phyloP scores from a whole-genome alignment of 2,113 vertebrate species.

The Ginglymostoma cirratum region DNA sequence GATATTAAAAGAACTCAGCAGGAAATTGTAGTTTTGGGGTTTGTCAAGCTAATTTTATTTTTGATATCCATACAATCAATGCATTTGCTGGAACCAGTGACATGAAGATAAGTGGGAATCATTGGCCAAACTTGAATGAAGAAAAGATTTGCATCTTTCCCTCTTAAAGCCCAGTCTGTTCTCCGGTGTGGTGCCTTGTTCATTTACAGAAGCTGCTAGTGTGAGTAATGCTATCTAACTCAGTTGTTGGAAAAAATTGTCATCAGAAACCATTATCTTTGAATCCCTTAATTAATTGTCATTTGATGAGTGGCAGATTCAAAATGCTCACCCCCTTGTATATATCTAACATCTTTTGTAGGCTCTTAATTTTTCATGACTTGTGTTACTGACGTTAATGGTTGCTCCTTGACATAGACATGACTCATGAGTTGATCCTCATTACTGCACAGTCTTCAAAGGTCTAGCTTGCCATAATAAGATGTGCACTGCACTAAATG shows the following conservation, averaged over 20 bases:
- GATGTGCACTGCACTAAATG: background rate
- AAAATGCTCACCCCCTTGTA: background rate
- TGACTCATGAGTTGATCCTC: conserved; percentile 2
- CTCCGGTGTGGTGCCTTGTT: background rate
- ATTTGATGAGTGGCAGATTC: background rate
- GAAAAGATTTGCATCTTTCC: background rate
- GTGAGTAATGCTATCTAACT: background rate
- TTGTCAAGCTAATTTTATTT: background rate
- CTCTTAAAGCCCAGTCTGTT: background rate
- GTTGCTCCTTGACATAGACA: background rate
- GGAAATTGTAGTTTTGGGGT: background rate
- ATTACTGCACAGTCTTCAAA: background rate
- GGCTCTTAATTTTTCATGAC: background rate
- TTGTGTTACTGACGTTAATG: conserved; percentile 3
- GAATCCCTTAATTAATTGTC: background rate
- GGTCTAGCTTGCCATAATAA: background rate
- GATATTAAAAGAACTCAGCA: background rate
- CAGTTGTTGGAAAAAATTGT: background rate
- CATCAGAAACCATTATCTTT: background rate
- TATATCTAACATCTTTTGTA: background rate
- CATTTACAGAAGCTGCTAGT: background rate
- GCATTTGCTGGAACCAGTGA: background rate
- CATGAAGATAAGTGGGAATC: background rate
- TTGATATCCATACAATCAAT: background rate
- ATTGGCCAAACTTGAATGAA: background rate